phyloP scores from a whole-genome alignment of 2,113 vertebrate species.

The Platysternon megacephalum region DNA sequence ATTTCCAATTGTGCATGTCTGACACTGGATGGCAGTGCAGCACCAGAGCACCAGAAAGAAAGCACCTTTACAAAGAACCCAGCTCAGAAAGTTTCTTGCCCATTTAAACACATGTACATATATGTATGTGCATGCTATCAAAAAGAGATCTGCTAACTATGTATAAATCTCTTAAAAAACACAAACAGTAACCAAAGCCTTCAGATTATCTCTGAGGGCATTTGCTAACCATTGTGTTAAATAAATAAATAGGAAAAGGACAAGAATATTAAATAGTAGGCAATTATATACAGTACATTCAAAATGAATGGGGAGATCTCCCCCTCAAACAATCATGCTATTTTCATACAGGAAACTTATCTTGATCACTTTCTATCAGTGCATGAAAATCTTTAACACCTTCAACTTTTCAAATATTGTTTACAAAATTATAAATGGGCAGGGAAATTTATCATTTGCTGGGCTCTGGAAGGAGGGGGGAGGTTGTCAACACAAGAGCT shows the following conservation, averaged over 20 bases:
- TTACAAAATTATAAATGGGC: neutral
- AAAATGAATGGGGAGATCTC: accelerated
- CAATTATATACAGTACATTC: neutral
- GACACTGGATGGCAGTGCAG: slow-evolving; percentile 84
- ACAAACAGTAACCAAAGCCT: neutral
- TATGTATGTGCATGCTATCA: neutral
- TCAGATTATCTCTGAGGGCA: neutral
- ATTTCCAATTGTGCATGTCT: slow-evolving; percentile 81
- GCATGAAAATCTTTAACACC: neutral
- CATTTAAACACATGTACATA: neutral
- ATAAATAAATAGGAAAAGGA: neutral
- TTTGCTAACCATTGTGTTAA: neutral
- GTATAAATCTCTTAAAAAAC: neutral
- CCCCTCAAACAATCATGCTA: neutral
- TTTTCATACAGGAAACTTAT: neutral
- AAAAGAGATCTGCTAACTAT: neutral
- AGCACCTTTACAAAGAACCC: neutral
- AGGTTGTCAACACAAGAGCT: neutral
- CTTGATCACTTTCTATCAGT: neutral
- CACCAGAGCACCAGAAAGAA: slow-evolving; percentile 8
- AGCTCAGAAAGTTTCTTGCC: neutral
- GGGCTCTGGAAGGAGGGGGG: neutral
- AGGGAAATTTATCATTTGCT: neutral
- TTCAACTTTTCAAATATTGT: neutral
- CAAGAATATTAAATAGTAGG: neutral